These are phyloP conservation scores for Tinamus guttatus DNA, from an alignment of 2,113 vertebrate genomes.

Conservation along the genomic window DNA sequence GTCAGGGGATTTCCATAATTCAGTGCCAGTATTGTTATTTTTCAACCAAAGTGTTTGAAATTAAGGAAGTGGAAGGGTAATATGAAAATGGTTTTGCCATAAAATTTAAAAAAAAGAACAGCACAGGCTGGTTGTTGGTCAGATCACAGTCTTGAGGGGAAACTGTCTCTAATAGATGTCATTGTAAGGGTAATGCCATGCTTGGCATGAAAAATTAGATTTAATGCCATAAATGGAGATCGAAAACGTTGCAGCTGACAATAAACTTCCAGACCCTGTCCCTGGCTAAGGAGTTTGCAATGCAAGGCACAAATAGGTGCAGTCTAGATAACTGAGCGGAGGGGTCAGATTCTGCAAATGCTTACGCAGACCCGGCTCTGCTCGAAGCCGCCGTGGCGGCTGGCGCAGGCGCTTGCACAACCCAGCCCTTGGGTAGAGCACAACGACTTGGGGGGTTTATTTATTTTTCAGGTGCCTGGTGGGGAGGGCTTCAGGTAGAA, in stretches of 20 bases:
- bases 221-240: slow-evolving; percentile 46
- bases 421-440: slow-evolving; percentile 5
- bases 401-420: slow-evolving; percentile 51
- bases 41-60: neutral
- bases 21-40: neutral
- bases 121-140: neutral
- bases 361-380: slow-evolving; percentile 44
- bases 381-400: slow-evolving; percentile 25
- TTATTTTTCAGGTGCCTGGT: slow-evolving; percentile 40
- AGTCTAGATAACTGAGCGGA: slow-evolving; percentile 47
- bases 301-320: slow-evolving; percentile 50
- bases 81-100: neutral
- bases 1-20: neutral
- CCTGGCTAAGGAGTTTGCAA: slow-evolving; percentile 33
- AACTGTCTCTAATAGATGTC: slow-evolving; percentile 15
- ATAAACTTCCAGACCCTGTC: slow-evolving; percentile 1
- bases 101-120: neutral
- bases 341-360: slow-evolving; percentile 52
- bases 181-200: slow-evolving; percentile 18
- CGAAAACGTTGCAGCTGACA: slow-evolving; percentile 39
- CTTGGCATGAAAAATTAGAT: slow-evolving; percentile 55
- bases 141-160: slow-evolving; percentile 14
- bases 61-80: neutral
- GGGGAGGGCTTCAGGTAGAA: neutral
- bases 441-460: slow-evolving; percentile 16